Evolutionary conservation across 2,797 vertebrate genomes (phyloP), one percentile per base, ranked within the genome.

Genomic region (Hydrophis major): DNA sequence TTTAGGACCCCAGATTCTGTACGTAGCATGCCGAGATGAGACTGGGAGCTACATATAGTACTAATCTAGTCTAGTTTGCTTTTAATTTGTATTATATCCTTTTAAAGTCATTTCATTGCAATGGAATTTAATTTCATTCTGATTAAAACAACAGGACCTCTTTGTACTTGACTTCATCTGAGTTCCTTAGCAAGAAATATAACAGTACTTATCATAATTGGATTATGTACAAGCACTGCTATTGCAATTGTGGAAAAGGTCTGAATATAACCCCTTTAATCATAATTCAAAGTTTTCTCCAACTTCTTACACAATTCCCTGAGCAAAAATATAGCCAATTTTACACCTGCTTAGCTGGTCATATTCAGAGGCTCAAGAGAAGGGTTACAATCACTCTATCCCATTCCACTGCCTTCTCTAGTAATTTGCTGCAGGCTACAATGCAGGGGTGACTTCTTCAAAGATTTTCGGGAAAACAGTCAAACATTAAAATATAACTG

Each of bases 401-500:
- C 25, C 2, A n/a, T 28, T 91, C 11, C 59, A 86, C 57, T 47
- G 66, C 28, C 92, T 94, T 69, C 87, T 91, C 95, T 13, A 74
- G 90, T 60, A 87, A 60, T 89, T 96, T 95, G 93, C 95, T 93
- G 28, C 60, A 95, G 94, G 95, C 94, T 83, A 53, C 37, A 56
- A 92, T 92, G 50, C 91, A 92, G 87, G 95, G 93, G 91, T 93
- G 94, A 96, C 88, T 92, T 90, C 93, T 96, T 95, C 94, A 93
- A 90, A 95, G 94, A 96, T 93, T 96, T 96, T 93, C 92, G 94
- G 59, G 47, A 90, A 96, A 96, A 59, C 57, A 87, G 86, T 8
- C 92, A 86, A 96, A 96, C 94, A 94, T 95, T 93, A 97, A 96
- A 96, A 20, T 92, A 11, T 95, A 86, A 96, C 93, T 95, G 95